Base-by-base conservation (phyloP, 2,113 vertebrate species). In the Xiphophorus maculatus region DNA sequence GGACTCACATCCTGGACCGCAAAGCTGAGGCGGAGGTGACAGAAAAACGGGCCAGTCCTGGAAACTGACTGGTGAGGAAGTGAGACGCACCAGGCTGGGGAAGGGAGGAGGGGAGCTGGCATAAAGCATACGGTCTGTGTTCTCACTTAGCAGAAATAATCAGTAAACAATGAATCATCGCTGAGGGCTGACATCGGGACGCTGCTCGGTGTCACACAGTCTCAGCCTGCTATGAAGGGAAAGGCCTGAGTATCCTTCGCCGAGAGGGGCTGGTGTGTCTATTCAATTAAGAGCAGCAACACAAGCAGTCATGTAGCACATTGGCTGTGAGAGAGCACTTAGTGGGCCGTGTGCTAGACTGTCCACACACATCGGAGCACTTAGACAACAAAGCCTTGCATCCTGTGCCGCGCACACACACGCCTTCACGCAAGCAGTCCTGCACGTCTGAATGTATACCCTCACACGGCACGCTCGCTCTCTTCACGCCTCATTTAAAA, bases 361-460 rank as follows among this genome's bases (percentile, higher is more conserved):
- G 89, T 91, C 90, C 87, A 84, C 82, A 87, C 90, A 87, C 84
- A 90, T 96, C 96, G 96, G 95, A 95, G 95, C 88, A 60, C 1
- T 69, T 84, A 82, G 88, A 91, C 94, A 80, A 93, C 90, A 94
- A 94, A 94, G 94, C 93, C n/a, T 48, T 40, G 92, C 94, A 93
- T 92, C 90, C 91, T 93, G 88, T 91, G 93, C 87, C 94, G 91
- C 94, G 93, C 83, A 92, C 84, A 32, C 88, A 72, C 74, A 80
- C 77, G 84, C 85, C 93, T 90, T 93, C 90, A 91, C 72, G 94
- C 90, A 91, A 70, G 94, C 84, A 95, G 84, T 85, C 90, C 93
- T 92, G 72, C 74, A 82, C 77, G 84, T 84, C 91, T 72, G 63
- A 85, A 90, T 64, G 74, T 89, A 89, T 86, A 88, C 81, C 84